Percentiles rank a stretch among this genome's conserved stretches.
Evolutionary conservation across 2,113 vertebrate genomes (phyloP).

Genomic region (Fukomys damarensis): DNA sequence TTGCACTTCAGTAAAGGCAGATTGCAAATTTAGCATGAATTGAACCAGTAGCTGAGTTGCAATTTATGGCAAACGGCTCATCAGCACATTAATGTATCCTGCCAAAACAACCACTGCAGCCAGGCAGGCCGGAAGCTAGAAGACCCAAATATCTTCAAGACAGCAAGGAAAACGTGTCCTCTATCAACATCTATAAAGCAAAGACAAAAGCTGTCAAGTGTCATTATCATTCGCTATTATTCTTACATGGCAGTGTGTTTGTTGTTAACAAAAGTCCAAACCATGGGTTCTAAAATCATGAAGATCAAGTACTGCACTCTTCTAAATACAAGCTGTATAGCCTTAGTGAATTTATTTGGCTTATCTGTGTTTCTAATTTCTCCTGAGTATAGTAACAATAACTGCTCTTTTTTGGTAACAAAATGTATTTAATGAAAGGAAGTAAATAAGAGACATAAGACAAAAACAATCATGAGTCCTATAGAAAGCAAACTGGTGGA

Average conservation of each 20-base stretch:
- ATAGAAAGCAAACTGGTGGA: neutral
- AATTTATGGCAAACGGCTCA: slow-evolving; percentile 81
- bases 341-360: neutral
- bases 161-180: slow-evolving; percentile 12
- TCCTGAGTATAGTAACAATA: neutral
- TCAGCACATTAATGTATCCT: slow-evolving; percentile 80
- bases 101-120: slow-evolving; percentile 77
- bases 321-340: neutral
- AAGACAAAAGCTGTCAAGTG: slow-evolving; percentile 60
- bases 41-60: slow-evolving; percentile 84
- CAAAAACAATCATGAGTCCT: neutral
- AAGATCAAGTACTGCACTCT: neutral
- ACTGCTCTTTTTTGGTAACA: too few species aligned
- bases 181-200: slow-evolving; percentile 61
- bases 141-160: slow-evolving; percentile 21
- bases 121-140: slow-evolving; percentile 78
- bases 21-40: slow-evolving; percentile 86
- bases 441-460: neutral
- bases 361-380: neutral
- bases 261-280: neutral
- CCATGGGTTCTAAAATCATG: neutral
- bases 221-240: neutral
- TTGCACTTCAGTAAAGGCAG: slow-evolving; percentile 85
- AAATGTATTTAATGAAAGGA: neutral
- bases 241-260: neutral